Evolutionary conservation across 2,888 invertebrate genomes (phyloP), one percentile per base, ranked within the genome.

Genomic region (Melinaea menophilus): DNA sequence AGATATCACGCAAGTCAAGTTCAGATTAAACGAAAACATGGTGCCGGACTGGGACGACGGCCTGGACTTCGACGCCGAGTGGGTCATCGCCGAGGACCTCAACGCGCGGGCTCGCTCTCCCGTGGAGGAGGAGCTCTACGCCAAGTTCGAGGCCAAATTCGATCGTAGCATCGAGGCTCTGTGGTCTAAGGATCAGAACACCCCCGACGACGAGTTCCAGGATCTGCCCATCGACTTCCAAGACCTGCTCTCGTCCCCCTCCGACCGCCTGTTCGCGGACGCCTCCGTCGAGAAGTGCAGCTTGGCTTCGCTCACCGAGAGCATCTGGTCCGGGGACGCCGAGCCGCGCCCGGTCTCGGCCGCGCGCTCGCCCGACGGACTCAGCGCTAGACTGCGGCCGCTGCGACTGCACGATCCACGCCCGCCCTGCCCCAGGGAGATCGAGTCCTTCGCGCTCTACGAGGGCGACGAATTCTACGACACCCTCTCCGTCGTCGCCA

Each of bases 161-260:
- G 93, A 94, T 78, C 91, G 92, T 70, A 93, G 92, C 78, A 90
- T 94, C 69, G 94, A 94, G 79, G 94, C 94, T 48, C 83, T 94
- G 64, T 94, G 94, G 94, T 92, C 88, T 71, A 84, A 92, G 76
- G 85, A 91, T 72, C 86, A 89, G 79, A 81, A 84, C 73, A 89
- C 90, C 9, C 90, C 91, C 7, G 89, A 90, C 66, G 92, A 92
- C 70, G 91, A 92, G 72, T 93, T 92, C 72, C 92, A 92, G 67
- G 92, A 93, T 74, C 81, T 93, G 70, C 93, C 92, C n/a, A 92
- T 93, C 71, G 92, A 93, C 76, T 91, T 93, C 69, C 90, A 92
- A 65, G 92, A 92, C 71, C 79, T 93, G 63, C 82, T 93, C 56
- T 91, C 93, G 67, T 93, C 93, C 55, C 93, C 93, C 13, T 90